These are phyloP conservation scores for Saxidomus purpurata DNA, from an alignment of 1,140 invertebrate genomes.

Conservation along the genomic window DNA sequence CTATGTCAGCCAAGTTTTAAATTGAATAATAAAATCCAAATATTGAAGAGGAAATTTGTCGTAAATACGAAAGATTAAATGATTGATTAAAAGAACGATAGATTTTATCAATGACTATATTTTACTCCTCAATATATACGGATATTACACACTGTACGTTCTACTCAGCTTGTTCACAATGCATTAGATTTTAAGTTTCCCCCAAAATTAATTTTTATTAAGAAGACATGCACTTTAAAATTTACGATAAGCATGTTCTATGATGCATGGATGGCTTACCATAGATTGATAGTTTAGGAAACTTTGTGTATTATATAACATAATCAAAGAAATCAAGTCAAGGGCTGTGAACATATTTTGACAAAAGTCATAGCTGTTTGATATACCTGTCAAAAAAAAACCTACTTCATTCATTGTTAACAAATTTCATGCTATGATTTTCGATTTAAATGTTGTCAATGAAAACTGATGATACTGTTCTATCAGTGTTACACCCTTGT, in stretches of 20 bases:
- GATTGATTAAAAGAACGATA: background rate
- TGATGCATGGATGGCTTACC: background rate
- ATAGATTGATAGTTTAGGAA: background rate
- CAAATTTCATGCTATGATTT: constrained; percentile 12
- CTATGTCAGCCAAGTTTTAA: background rate
- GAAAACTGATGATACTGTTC: background rate
- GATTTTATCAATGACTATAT: background rate
- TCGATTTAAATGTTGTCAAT: background rate
- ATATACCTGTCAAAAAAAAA: background rate
- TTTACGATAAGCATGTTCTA: too few species aligned
- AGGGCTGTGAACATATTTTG: background rate
- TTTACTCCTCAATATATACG: too few species aligned
- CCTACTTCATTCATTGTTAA: background rate
- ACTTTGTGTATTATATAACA: background rate
- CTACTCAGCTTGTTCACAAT: too few species aligned
- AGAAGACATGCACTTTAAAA: too few species aligned
- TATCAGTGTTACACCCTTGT: too few species aligned
- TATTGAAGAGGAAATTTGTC: background rate
- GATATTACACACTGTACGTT: too few species aligned
- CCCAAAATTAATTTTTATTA: too few species aligned
- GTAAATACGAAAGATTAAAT: constrained; percentile 12
- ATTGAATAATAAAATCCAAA: constrained; percentile 26
- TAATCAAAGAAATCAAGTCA: background rate
- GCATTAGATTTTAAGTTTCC: too few species aligned
- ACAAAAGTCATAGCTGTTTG: background rate